A percentile compares a stretch with the other conserved stretches of the same genome.
Conservation (phyloP, 2,797 vertebrate species). For the Sebastes steindachneri region DNA sequence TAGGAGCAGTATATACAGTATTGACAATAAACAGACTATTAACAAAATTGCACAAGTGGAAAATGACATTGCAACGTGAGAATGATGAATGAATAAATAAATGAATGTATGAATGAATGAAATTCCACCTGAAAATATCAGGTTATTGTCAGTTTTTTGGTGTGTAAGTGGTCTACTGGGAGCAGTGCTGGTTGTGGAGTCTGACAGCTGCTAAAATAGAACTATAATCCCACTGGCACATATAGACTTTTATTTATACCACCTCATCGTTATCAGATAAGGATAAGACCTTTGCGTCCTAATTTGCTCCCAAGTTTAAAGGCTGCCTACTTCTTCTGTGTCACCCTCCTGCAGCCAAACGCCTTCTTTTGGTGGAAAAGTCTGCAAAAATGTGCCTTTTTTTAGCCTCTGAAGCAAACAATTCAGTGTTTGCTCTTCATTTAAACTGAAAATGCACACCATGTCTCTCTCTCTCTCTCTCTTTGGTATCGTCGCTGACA, state of each 20-base stretch:
- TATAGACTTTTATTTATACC: conserved; percentile 8
- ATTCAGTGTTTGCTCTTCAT: conserved; percentile 28
- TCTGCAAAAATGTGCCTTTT: not conserved
- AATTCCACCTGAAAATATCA: no score
- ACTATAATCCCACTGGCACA: conserved; percentile 6
- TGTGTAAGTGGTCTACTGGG: no score
- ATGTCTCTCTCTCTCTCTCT: conserved; percentile 34
- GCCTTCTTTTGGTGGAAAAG: not conserved
- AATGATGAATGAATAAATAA: no score
- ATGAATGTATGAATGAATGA: no score
- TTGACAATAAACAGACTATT: no score
- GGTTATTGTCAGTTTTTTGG: no score
- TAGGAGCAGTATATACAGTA: no score
- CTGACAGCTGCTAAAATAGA: not conserved
- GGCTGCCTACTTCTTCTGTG: not conserved
- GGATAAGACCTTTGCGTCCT: conserved; percentile 35
- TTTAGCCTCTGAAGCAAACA: not conserved
- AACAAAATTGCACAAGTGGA: no score
- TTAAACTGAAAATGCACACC: conserved; percentile 52
- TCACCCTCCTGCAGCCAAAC: not conserved
- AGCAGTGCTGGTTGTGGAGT: no score
- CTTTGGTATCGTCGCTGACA: conserved; percentile 56
- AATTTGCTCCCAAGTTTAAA: conserved; percentile 34
- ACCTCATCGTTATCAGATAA: conserved; percentile 8
- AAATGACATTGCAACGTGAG: no score